These are phyloP conservation scores for Petroica traversi DNA, from an alignment of 2,113 vertebrate species.

Conservation along the genomic window DNA sequence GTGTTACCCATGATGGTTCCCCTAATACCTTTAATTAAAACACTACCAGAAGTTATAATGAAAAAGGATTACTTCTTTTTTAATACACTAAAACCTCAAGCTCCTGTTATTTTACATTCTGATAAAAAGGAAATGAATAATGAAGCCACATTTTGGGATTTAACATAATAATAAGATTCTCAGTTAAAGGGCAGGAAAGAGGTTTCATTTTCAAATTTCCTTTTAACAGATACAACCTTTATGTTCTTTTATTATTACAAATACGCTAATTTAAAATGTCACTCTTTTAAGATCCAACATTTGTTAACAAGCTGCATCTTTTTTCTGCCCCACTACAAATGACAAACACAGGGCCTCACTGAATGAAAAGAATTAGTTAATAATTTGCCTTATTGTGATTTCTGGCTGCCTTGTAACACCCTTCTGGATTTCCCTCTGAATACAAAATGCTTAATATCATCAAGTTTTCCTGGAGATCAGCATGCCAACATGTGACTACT, in stretches of 20 bases:
- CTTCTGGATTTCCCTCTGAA: background rate
- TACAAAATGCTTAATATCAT: background rate
- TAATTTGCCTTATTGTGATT: background rate
- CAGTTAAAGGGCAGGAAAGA: constrained; percentile 7
- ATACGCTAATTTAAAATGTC: background rate
- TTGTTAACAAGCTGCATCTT: constrained; percentile 3
- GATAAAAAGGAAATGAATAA: constrained; percentile 27
- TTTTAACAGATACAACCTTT: background rate
- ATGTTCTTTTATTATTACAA: background rate
- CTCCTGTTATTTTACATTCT: constrained; percentile 22
- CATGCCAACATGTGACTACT: background rate
- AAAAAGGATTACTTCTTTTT: constrained; percentile 48
- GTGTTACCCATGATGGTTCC: background rate
- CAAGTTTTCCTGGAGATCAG: background rate
- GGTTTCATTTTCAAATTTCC: background rate
- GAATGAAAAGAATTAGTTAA: background rate
- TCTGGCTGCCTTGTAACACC: background rate
- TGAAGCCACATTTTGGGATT: constrained; percentile 24
- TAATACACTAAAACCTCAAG: constrained; percentile 16
- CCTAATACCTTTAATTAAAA: constrained; percentile 62
- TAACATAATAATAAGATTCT: constrained; percentile 6
- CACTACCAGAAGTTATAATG: constrained; percentile 44
- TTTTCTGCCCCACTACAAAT: background rate
- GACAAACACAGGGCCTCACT: background rate
- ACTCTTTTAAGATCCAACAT: background rate